These are phyloP conservation scores for Medauroidea extradentata DNA, from an alignment of 1,140 invertebrate genomes.

Conservation along the genomic window DNA sequence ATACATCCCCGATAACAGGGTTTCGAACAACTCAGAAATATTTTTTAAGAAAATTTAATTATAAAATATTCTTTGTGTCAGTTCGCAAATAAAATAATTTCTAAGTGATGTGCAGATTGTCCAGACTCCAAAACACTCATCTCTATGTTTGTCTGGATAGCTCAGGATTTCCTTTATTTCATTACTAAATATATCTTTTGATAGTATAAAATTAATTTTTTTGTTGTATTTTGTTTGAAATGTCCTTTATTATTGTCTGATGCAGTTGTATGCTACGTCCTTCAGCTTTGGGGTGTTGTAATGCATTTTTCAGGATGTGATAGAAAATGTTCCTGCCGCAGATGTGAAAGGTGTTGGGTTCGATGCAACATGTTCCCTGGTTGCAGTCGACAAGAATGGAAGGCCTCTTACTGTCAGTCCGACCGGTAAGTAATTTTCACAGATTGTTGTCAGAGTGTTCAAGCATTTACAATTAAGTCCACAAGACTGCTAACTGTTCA, in stretches of 20 bases:
- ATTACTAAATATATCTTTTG: too few species aligned
- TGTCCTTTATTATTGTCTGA: background rate
- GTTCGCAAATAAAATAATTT: too few species aligned
- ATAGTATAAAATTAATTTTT: background rate
- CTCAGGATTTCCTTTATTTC: too few species aligned
- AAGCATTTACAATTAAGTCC: too few species aligned
- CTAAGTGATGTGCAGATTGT: background rate
- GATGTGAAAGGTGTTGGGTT: conserved; percentile 83
- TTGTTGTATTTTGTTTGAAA: background rate
- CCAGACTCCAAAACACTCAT: background rate
- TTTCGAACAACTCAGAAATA: too few species aligned
- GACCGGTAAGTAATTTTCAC: conserved; percentile 55
- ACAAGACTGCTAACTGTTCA: too few species aligned
- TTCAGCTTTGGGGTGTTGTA: background rate
- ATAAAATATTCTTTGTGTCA: too few species aligned
- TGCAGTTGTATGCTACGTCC: background rate
- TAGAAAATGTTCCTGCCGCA: conserved; percentile 48
- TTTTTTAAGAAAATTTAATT: too few species aligned
- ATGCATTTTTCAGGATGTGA: conserved; percentile 54
- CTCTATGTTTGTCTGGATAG: too few species aligned
- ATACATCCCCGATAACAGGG: too few species aligned
- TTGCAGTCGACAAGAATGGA: conserved; percentile 66
- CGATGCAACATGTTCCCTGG: conserved; percentile 94
- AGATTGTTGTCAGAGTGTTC: too few species aligned
- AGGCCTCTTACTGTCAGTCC: conserved; percentile 71